Evolutionary conservation across 2,888 invertebrate genomes (phyloP).

Genomic region (Trypoxylon attenuatum): DNA sequence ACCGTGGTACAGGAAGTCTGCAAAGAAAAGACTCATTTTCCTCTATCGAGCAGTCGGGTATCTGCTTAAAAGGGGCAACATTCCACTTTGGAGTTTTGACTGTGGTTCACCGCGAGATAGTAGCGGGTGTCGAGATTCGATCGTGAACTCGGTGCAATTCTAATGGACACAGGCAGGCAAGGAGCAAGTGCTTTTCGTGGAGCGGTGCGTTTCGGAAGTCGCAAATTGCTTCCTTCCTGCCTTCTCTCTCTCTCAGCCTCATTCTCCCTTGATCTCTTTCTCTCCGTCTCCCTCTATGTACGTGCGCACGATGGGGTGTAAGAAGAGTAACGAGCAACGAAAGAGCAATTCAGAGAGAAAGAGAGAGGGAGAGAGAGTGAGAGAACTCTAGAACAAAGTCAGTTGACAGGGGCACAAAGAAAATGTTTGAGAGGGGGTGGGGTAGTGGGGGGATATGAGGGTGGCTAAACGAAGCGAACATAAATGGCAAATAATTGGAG

Average conservation of each 20-base stretch:
- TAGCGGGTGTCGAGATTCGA: conserved; percentile 23
- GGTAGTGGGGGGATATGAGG: no score
- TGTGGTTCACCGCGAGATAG: not conserved
- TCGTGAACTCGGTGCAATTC: conserved; percentile 37
- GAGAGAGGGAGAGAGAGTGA: not conserved
- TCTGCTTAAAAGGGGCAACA: not conserved
- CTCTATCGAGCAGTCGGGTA: not conserved
- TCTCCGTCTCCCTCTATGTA: no score
- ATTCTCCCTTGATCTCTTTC: conserved; percentile 15
- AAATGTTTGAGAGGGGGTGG: no score
- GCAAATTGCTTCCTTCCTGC: not conserved
- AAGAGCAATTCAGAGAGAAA: no score
- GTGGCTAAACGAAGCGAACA: no score
- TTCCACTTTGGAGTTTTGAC: not conserved
- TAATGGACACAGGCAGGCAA: conserved; percentile 37
- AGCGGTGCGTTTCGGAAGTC: conserved; percentile 25
- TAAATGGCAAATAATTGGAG: no score
- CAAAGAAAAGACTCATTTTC: conserved; percentile 12
- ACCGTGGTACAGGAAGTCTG: conserved; percentile 75
- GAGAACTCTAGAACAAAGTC: no score
- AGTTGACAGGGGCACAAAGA: not conserved
- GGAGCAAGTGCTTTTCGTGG: conserved; percentile 26
- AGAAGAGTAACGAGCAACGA: no score
- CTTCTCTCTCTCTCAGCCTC: not conserved
- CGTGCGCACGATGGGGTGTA: no score